phyloP scores from a whole-genome alignment of 2,113 vertebrate genomes.

The Aphelocoma coerulescens region DNA sequence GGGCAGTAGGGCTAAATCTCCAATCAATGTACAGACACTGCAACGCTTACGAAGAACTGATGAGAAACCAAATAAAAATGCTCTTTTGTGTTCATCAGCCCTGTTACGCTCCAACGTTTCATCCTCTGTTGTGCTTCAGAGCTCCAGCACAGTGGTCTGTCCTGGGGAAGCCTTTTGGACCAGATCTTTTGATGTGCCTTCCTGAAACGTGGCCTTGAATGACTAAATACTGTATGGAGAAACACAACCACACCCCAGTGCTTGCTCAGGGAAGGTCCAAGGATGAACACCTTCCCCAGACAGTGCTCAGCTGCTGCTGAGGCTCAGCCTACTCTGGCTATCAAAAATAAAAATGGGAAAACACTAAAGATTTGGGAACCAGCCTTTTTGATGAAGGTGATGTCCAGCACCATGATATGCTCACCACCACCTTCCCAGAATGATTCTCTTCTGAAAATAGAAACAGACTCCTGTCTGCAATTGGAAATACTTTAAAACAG shows the following conservation, averaged over 20 bases:
- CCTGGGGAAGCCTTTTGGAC: neutral
- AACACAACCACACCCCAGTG: neutral
- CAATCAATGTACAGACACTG: neutral
- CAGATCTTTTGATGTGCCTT: neutral
- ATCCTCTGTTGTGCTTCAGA: neutral
- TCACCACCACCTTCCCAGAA: neutral
- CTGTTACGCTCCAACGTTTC: accelerated
- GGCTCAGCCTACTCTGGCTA: neutral
- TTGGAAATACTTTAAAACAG: neutral
- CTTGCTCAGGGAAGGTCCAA: neutral
- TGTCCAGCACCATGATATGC: neutral
- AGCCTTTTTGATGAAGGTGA: neutral
- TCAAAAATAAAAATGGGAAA: neutral
- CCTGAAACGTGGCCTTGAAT: accelerated
- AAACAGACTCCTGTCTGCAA: neutral
- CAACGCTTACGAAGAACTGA: neutral
- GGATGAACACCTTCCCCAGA: neutral
- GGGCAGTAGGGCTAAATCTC: slow-evolving; percentile 11
- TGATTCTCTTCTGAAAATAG: neutral
- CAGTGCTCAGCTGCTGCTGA: neutral
- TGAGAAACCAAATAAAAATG: slow-evolving; percentile 9
- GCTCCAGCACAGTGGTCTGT: neutral
- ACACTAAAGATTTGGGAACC: neutral
- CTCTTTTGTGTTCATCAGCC: neutral
- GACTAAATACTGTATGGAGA: neutral